phyloP scores from a whole-genome alignment of 30 jellyfish, hydroid and myxozoan species.

The Turritopsis dohrnii region DNA sequence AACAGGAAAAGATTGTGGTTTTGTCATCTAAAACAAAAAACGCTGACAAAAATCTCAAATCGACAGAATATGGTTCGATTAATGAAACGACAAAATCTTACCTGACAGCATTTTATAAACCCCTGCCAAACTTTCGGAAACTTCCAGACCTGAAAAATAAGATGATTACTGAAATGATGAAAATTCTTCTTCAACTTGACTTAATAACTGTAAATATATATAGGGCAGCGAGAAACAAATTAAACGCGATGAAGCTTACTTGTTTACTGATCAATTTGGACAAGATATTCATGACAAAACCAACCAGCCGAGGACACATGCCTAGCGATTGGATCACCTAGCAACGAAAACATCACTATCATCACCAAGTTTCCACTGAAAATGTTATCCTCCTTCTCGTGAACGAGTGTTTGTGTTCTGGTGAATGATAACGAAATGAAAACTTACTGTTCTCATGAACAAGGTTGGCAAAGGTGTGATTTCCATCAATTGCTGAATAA shows the following conservation, averaged over 20 bases:
- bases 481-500: slow-evolving; percentile 90
- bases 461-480: slow-evolving; percentile 86
- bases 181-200: too few relatives aligned
- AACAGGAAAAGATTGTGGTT: slow-evolving; percentile 97
- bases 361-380: too few relatives aligned
- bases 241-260: slow-evolving; percentile 42
- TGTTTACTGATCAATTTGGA: slow-evolving; percentile 91
- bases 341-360: not conserved
- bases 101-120: slow-evolving; percentile 98
- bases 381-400: too few relatives aligned
- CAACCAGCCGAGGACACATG: slow-evolving; percentile 84
- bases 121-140: slow-evolving; percentile 99
- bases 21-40: slow-evolving; percentile 82
- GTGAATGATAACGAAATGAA: too few relatives aligned
- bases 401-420: too few relatives aligned
- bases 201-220: too few relatives aligned
- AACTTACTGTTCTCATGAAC: slow-evolving; percentile 94
- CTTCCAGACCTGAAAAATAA: slow-evolving; percentile 88
- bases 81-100: too few relatives aligned
- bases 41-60: not conserved
- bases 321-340: slow-evolving; percentile 93
- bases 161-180: too few relatives aligned
- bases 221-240: too few relatives aligned
- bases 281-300: slow-evolving; percentile 88
- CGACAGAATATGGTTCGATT: too few relatives aligned